A percentile compares a stretch with the other conserved stretches of the same genome.
phyloP scores from a whole-genome alignment of 2,888 invertebrate genomes.

The Rhorus exstirpatorius region DNA sequence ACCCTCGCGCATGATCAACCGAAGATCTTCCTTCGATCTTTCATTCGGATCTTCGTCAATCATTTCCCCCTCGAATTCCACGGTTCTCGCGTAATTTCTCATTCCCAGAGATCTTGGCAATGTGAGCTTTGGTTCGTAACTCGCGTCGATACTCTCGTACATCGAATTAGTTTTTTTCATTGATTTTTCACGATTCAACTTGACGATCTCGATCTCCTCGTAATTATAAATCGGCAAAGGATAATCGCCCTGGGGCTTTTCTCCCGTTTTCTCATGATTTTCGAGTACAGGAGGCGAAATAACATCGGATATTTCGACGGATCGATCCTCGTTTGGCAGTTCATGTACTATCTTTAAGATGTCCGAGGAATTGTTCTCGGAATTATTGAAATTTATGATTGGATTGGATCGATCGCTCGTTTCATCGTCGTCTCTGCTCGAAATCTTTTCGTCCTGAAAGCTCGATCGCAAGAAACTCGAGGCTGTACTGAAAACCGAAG shows the following conservation, averaged over 20 bases:
- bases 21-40: constrained; percentile 73
- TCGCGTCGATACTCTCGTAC: constrained; percentile 69
- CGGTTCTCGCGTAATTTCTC: constrained; percentile 68
- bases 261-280: constrained; percentile 65
- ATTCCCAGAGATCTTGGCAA: constrained; percentile 60
- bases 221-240: constrained; percentile 84
- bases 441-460: not conserved
- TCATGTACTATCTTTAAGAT: constrained; percentile 69
- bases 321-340: constrained; percentile 49
- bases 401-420: not conserved
- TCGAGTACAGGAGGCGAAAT: not conserved
- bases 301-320: constrained; percentile 4
- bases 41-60: constrained; percentile 49
- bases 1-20: constrained; percentile 76
- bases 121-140: constrained; percentile 60
- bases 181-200: constrained; percentile 81
- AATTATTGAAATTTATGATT: not conserved
- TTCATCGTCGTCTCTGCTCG: not conserved
- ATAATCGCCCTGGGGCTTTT: constrained; percentile 85
- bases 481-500: not conserved
- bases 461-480: not conserved
- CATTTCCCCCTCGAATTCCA: constrained; percentile 52
- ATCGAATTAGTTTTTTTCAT: constrained; percentile 79
- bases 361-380: constrained; percentile 20
- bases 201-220: constrained; percentile 86